A percentile compares a stretch with the other conserved stretches of the same genome.
Conservation (phyloP, 2,797 vertebrate species). For the Distichodus sexfasciatus region DNA sequence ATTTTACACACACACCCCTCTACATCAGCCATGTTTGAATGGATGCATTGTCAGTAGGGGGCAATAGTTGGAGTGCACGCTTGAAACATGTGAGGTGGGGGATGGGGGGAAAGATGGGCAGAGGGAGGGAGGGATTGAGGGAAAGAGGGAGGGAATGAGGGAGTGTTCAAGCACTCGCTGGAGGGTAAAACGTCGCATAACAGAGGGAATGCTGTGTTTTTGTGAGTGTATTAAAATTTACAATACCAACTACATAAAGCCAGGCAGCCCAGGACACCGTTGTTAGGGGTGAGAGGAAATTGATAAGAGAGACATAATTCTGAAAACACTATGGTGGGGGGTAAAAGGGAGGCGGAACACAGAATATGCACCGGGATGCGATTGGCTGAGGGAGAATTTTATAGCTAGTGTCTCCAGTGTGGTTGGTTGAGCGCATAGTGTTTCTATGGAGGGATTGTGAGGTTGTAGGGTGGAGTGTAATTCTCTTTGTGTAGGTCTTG, state of each 20-base stretch:
- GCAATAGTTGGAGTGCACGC: not conserved
- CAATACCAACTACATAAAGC: not conserved
- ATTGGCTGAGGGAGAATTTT: too few species aligned
- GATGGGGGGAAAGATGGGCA: not conserved
- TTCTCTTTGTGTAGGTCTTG: too few species aligned
- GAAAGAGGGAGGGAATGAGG: conserved; percentile 3
- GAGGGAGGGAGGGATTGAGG: conserved; percentile 31
- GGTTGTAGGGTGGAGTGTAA: too few species aligned
- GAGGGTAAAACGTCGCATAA: not conserved
- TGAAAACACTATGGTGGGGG: too few species aligned
- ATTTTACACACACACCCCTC: not conserved
- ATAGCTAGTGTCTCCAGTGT: too few species aligned
- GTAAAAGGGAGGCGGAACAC: too few species aligned
- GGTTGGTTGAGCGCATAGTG: too few species aligned
- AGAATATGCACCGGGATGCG: too few species aligned
- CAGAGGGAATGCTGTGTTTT: not conserved
- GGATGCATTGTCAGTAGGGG: not conserved
- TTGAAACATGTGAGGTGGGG: not conserved
- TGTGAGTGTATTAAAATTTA: not conserved
- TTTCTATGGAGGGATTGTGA: too few species aligned
- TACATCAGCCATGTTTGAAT: conserved; percentile 2
- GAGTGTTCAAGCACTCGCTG: not conserved
- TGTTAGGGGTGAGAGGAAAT: too few species aligned
- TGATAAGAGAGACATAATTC: too few species aligned
- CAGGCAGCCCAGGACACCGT: too few species aligned